phyloP scores from a whole-genome alignment of 2,113 vertebrate genomes.

The Osmerus mordax region DNA sequence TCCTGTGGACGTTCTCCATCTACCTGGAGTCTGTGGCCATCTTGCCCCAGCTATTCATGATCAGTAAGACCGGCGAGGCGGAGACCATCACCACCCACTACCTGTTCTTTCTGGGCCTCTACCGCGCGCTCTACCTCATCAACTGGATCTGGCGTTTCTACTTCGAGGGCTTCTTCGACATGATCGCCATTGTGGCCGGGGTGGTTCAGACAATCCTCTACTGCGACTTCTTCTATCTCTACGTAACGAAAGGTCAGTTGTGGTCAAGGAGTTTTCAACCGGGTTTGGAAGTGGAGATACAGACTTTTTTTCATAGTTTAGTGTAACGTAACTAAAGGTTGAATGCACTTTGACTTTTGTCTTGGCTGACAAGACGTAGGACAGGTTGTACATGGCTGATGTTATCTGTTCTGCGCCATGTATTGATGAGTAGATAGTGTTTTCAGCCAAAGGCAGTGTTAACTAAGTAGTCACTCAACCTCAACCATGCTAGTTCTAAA shows the following conservation, averaged over 20 bases:
- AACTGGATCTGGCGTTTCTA: constrained; percentile 99
- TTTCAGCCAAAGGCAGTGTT: neutral
- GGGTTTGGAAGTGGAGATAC: too few species aligned
- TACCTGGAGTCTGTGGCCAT: constrained; percentile 97
- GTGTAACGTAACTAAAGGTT: too few species aligned
- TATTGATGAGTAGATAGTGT: neutral
- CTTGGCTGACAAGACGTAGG: neutral
- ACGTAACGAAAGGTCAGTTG: constrained; percentile 94
- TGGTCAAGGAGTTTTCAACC: neutral
- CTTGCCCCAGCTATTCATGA: constrained; percentile 99
- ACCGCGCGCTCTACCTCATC: constrained; percentile 94
- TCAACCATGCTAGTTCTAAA: neutral
- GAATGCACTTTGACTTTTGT: neutral
- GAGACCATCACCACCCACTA: constrained; percentile 99
- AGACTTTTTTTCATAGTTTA: too few species aligned
- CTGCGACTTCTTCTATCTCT: constrained; percentile 99
- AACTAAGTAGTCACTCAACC: neutral
- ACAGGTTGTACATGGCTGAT: too few species aligned
- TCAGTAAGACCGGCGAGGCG: constrained; percentile 97
- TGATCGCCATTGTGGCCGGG: constrained; percentile 97
- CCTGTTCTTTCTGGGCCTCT: constrained; percentile 96
- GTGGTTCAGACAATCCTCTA: constrained; percentile 98
- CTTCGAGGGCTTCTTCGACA: constrained; percentile 98
- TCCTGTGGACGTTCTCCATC: constrained; percentile 99
- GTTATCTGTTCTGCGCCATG: too few species aligned